phyloP scores from a whole-genome alignment of 2,113 vertebrate species.

The Austrofundulus limnaeus region DNA sequence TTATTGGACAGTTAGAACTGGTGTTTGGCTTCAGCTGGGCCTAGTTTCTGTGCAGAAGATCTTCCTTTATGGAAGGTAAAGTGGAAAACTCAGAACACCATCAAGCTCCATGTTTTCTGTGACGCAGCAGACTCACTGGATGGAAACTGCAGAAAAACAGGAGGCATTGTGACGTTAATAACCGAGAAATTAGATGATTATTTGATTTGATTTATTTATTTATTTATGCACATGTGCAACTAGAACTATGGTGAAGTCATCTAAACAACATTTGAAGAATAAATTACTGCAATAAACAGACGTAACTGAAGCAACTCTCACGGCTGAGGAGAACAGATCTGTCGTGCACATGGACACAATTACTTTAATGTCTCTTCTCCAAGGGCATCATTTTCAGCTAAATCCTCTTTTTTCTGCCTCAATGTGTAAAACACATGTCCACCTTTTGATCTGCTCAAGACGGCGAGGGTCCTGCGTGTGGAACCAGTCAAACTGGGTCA shows the following conservation, averaged over 20 bases:
- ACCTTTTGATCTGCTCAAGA: conserved; percentile 44
- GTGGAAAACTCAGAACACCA: too few species aligned
- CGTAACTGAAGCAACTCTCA: not conserved
- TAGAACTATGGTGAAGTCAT: not conserved
- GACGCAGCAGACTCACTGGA: too few species aligned
- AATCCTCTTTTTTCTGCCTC: conserved; percentile 30
- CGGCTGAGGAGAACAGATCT: not conserved
- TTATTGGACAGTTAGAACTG: too few species aligned
- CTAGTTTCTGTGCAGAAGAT: too few species aligned
- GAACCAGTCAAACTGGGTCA: conserved; percentile 54
- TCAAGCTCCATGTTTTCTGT: too few species aligned
- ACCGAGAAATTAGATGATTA: too few species aligned
- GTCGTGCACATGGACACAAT: conserved; percentile 42
- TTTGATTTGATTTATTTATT: too few species aligned
- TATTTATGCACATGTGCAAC: not conserved
- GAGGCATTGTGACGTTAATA: too few species aligned
- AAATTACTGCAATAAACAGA: conserved; percentile 4
- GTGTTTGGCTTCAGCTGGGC: too few species aligned
- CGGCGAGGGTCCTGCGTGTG: conserved; percentile 41
- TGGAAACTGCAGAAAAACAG: too few species aligned
- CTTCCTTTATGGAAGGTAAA: too few species aligned
- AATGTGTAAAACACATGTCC: conserved; percentile 66
- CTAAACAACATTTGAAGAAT: conserved; percentile 15
- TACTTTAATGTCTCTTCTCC: conserved; percentile 35
- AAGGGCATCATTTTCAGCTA: conserved; percentile 16